Percentiles rank a stretch among this genome's conserved stretches.
phyloP scores from a whole-genome alignment of 1,140 invertebrate genomes.

The Zaprionus tsacasi region DNA sequence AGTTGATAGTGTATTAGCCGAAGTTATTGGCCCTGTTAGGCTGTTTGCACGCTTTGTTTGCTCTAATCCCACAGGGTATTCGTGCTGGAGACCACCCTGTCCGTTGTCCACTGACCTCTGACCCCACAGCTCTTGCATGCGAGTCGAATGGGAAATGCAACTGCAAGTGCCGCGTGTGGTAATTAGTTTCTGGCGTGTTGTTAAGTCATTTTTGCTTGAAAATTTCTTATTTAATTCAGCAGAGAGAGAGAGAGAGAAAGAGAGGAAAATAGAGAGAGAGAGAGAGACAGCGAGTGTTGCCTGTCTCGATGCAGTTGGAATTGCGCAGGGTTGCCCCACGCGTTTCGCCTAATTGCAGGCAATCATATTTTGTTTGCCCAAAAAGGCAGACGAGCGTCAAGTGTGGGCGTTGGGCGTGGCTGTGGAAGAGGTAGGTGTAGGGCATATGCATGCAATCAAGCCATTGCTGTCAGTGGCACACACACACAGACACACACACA shows the following conservation, averaged over 20 bases:
- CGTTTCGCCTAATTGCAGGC: slow-evolving; percentile 76
- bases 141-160: slow-evolving; percentile 13
- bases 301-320: slow-evolving; percentile 49
- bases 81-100: slow-evolving; percentile 1
- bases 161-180: slow-evolving; percentile 47
- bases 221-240: slow-evolving; percentile 79
- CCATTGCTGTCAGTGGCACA: slow-evolving; percentile 59
- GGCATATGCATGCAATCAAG: slow-evolving; percentile 62
- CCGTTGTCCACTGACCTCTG: slow-evolving; percentile 18
- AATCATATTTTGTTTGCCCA: slow-evolving; percentile 82
- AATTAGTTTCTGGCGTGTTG: slow-evolving; percentile 79
- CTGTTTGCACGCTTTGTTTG: slow-evolving; percentile 16
- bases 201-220: slow-evolving; percentile 59
- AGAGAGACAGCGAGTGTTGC: slow-evolving; percentile 20
- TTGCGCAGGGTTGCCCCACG: slow-evolving; percentile 49
- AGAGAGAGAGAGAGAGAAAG: slow-evolving; percentile 5
- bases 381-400: slow-evolving; percentile 30
- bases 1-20: slow-evolving; percentile 21
- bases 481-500: slow-evolving; percentile 17
- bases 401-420: background rate
- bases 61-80: slow-evolving; percentile 10
- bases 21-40: slow-evolving; percentile 5
- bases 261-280: background rate
- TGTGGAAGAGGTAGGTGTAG: background rate
- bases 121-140: slow-evolving; percentile 32